These are phyloP conservation scores for Acanthornis magna DNA, from an alignment of 2,797 vertebrate genomes.

Conservation along the genomic window DNA sequence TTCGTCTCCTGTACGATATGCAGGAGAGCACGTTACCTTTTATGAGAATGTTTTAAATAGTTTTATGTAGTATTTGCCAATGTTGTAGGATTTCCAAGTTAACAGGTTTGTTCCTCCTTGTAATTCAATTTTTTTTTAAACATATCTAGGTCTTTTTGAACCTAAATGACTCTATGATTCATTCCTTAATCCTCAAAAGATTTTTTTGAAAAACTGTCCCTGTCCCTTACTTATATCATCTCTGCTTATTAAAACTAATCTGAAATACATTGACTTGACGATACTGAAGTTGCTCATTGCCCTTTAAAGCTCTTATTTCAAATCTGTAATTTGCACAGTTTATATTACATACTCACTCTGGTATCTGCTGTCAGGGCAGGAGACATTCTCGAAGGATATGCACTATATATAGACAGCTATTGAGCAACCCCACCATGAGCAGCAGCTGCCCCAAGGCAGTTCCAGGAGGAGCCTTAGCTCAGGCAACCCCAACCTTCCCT, in stretches of 20 bases:
- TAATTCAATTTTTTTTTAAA: rapidly evolving
- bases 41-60: neutral
- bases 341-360: neutral
- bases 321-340: neutral
- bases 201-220: neutral
- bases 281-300: neutral
- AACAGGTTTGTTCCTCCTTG: neutral
- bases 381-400: neutral
- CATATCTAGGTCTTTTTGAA: neutral
- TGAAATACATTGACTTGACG: neutral
- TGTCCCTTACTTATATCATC: neutral
- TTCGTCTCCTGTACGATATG: neutral
- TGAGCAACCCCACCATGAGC: neutral
- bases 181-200: neutral
- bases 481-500: neutral
- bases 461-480: neutral
- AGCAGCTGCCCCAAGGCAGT: neutral
- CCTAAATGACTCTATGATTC: neutral
- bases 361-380: neutral
- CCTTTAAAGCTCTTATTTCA: neutral
- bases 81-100: neutral
- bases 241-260: neutral
- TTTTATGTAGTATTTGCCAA: neutral
- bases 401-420: neutral
- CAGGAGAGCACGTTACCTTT: neutral